These are phyloP conservation scores for Triplophysa tibetana DNA, from an alignment of 2,113 vertebrate genomes.

Conservation along the genomic window DNA sequence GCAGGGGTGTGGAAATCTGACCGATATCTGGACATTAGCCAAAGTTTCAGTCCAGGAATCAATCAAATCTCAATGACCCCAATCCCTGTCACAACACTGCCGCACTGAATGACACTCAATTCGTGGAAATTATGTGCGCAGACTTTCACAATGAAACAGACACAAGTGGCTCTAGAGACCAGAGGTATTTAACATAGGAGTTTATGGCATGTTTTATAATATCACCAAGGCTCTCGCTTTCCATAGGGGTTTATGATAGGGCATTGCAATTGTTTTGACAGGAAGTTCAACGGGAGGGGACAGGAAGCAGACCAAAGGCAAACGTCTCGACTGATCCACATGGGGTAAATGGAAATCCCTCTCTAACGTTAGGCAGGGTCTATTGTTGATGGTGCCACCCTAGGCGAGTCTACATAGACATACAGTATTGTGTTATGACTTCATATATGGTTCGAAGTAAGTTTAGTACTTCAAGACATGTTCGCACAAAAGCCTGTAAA, in stretches of 20 bases:
- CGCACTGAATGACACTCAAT: not conserved
- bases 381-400: slow-evolving; percentile 11
- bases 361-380: slow-evolving; percentile 3
- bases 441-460: not conserved
- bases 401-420: not conserved
- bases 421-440: not conserved
- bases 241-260: slow-evolving; percentile 3
- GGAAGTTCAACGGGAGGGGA: slow-evolving; percentile 19
- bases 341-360: not conserved
- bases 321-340: slow-evolving; percentile 19
- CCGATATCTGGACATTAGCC: slow-evolving; percentile 40
- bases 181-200: not conserved
- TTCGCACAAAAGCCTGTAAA: not conserved
- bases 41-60: slow-evolving; percentile 34
- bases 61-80: slow-evolving; percentile 29
- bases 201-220: not conserved
- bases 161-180: not conserved
- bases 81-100: slow-evolving; percentile 16
- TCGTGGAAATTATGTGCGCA: not conserved
- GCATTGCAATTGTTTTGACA: not conserved
- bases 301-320: slow-evolving; percentile 33
- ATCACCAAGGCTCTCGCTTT: slow-evolving; percentile 14
- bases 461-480: not conserved
- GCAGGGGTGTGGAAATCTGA: slow-evolving; percentile 61
- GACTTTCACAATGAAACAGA: not conserved